phyloP scores from a whole-genome alignment of 2,113 vertebrate genomes.

The Trachemys scripta region DNA sequence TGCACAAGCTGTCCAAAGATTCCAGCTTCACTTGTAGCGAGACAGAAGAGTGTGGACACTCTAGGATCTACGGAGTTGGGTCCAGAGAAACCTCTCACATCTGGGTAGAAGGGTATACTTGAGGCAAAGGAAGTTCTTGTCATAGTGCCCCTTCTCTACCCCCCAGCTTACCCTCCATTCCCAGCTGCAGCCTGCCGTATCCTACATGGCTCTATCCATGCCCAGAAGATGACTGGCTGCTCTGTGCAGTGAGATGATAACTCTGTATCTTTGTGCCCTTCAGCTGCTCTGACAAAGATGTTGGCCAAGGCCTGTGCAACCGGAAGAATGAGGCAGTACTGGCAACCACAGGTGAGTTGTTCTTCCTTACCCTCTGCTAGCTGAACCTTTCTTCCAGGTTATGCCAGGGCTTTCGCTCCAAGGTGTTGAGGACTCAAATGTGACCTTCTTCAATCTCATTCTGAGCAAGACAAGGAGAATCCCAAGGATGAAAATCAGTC shows the following conservation, averaged over 20 bases:
- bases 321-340: constrained; percentile 77
- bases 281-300: constrained; percentile 84
- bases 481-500: not conserved
- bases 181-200: not conserved
- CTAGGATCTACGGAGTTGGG: not conserved
- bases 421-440: not conserved
- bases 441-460: not conserved
- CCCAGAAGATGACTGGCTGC: not conserved
- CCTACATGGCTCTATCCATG: not conserved
- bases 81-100: not conserved
- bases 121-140: not conserved
- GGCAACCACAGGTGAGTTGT: constrained; percentile 81
- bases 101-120: not conserved
- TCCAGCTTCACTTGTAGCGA: not conserved
- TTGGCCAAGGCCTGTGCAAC: constrained; percentile 74
- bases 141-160: not conserved
- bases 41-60: not conserved
- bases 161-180: not conserved
- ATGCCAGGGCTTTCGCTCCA: not conserved
- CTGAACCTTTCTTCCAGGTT: not conserved
- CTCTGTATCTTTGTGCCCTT: constrained; percentile 42
- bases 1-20: not conserved
- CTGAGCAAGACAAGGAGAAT: not conserved
- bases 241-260: not conserved
- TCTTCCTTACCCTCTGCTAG: not conserved